Percentiles rank a stretch among this genome's conserved stretches.
Evolutionary conservation across 2,113 vertebrate species (phyloP).

Genomic region (Gambusia holbrooki): DNA sequence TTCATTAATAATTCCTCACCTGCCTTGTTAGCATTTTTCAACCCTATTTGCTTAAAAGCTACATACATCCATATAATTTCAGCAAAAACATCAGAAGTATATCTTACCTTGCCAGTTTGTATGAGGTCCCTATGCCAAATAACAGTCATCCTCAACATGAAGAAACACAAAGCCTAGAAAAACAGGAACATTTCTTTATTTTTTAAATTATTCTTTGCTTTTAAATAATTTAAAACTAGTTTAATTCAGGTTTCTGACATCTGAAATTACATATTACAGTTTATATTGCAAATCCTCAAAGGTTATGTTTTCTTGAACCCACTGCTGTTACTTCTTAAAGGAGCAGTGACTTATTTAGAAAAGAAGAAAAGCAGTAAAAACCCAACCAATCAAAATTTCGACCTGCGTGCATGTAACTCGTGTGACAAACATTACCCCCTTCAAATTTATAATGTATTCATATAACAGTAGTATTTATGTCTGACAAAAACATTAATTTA

Average conservation of each 20-base stretch:
- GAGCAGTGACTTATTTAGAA: conserved; percentile 12
- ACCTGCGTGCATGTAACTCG: conserved; percentile 8
- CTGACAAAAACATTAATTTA: background rate
- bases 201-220: background rate
- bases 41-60: background rate
- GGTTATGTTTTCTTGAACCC: conserved; percentile 4
- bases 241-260: background rate
- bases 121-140: conserved; percentile 68
- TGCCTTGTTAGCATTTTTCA: conserved; percentile 3
- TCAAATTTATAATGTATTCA: background rate
- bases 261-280: background rate
- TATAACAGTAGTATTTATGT: background rate
- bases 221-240: background rate
- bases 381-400: conserved; percentile 14
- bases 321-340: conserved; percentile 19
- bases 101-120: conserved; percentile 70
- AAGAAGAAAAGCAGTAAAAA: conserved; percentile 6
- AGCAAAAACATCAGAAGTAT: background rate
- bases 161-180: conserved; percentile 71
- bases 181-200: background rate
- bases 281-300: background rate
- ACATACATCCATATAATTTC: background rate
- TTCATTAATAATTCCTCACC: conserved; percentile 32
- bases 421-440: conserved; percentile 3
- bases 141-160: conserved; percentile 72